A percentile compares a stretch with the other conserved stretches of the same genome.
Conservation (phyloP, 2,797 vertebrate genomes). For the Eospalax fontanierii region DNA sequence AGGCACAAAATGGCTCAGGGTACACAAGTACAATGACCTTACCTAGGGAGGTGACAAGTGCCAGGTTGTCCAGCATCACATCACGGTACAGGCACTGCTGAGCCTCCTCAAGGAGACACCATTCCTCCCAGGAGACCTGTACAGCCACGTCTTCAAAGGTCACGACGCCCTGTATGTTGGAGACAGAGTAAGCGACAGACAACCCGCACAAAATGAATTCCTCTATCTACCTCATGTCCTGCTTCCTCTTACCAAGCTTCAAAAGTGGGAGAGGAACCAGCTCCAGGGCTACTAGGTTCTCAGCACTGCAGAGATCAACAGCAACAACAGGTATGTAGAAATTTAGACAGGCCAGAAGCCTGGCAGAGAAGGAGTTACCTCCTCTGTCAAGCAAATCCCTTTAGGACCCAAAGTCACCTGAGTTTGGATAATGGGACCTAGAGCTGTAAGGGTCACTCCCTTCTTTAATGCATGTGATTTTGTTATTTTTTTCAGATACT, state of each 20-base stretch:
- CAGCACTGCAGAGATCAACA: background rate
- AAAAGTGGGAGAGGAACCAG: background rate
- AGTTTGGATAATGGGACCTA: background rate
- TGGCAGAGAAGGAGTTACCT: background rate
- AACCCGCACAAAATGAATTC: background rate
- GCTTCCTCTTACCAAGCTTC: background rate
- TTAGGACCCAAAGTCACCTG: background rate
- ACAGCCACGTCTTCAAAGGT: conserved; percentile 65
- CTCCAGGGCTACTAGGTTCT: background rate
- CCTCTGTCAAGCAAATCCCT: background rate
- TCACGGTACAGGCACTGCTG: conserved; percentile 37
- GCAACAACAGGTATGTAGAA: background rate
- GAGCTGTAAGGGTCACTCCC: background rate
- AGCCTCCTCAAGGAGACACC: conserved; percentile 52
- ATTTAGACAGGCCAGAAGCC: background rate
- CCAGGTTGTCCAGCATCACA: conserved; percentile 64
- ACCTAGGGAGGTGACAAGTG: conserved; percentile 39
- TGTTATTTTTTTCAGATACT: background rate
- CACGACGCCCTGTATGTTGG: background rate
- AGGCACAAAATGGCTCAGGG: background rate
- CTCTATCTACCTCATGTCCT: background rate
- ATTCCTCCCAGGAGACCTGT: conserved; percentile 49
- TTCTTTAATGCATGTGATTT: background rate
- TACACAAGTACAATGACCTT: background rate
- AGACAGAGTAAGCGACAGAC: conserved; percentile 9